Base-by-base conservation (phyloP, 2,888 invertebrate genomes). In the Polyommatus iphigenia region DNA sequence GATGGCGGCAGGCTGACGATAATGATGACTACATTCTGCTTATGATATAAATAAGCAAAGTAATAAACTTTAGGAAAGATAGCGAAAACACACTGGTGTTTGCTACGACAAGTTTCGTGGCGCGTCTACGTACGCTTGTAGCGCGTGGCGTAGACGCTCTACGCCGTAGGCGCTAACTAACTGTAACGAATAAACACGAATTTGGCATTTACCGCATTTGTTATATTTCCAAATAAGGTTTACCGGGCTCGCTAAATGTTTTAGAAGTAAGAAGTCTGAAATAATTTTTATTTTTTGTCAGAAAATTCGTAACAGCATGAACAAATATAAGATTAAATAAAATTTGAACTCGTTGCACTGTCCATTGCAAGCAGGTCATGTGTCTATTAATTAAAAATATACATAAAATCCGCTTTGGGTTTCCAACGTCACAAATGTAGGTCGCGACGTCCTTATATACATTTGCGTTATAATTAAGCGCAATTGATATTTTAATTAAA, bases 401-500 rank as follows among this genome's bases (percentile, higher is more conserved):
- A 75, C 50, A 75, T 54, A 54, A 73, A 75, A 54, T 54, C 75
- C 24, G 75, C 75, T 75, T 75, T 75, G 75, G 75, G 50, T 75
- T 50, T 29, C 29, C 50, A 32, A 24, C 54, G 29, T 20, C 41
- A 41, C 29, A 75, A 75, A 24, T 54, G 24, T 75, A 50, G 75
- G 75, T 75, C 75, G 75, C 18, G 75, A 54, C 75, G 75, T 75
- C 75, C 75, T 75, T 75, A 54, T 54, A 29, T 75, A 75, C 54
- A 75, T 75, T 75, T 75, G 75, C 75, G 75, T 54, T 75, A 75
- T 75, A 75, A 75, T 75, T 75, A 75, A 75, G 54, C 54, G 10
- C 75, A 75, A 75, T 75, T 75, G 29, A 75, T 75, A 75, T 54
- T 75, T 75, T 75, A 75, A 75, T 75, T 75, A 75, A 75, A 75